Evolutionary conservation across 2,797 vertebrate species (phyloP).

Genomic region (Melanogrammus aeglefinus): DNA sequence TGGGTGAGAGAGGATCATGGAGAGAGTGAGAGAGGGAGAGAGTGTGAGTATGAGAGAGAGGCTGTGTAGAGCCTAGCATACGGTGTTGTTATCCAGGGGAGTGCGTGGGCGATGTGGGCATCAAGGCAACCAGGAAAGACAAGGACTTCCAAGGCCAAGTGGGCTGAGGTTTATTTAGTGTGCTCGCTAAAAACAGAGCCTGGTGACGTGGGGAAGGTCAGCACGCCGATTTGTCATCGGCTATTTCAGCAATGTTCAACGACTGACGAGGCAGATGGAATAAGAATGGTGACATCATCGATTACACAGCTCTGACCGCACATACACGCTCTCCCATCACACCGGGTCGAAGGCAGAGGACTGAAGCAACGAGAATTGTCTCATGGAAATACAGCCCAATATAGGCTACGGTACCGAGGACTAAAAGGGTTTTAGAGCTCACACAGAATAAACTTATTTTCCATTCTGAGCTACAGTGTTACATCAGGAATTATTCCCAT

Average conservation of each 20-base stretch:
- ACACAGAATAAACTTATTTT: neutral
- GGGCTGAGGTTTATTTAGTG: conserved; percentile 58
- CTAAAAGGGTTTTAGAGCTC: neutral
- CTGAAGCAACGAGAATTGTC: neutral
- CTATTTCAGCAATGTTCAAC: conserved; percentile 66
- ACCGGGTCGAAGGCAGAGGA: neutral
- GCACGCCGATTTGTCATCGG: conserved; percentile 62
- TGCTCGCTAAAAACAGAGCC: conserved; percentile 61
- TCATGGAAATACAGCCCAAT: neutral
- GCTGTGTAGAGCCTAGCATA: conserved; percentile 26
- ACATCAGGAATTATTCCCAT: neutral
- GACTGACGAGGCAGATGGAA: conserved; percentile 47
- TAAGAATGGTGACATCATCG: conserved; percentile 64
- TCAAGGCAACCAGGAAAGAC: conserved; percentile 54
- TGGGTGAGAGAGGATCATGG: conserved; percentile 66
- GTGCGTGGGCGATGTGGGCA: conserved; percentile 67
- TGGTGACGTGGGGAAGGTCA: conserved; percentile 49
- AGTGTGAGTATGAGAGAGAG: conserved; percentile 10
- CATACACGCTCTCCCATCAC: neutral
- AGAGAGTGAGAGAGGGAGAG: conserved; percentile 27
- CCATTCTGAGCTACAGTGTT: neutral
- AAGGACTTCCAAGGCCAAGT: conserved; percentile 71
- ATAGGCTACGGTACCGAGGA: neutral
- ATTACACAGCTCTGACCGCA: conserved; percentile 1
- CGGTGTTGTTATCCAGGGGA: conserved; percentile 60